A percentile compares a stretch with the other conserved stretches of the same genome.
Conservation (phyloP, 2,113 vertebrate genomes). For the Eptesicus fuscus region DNA sequence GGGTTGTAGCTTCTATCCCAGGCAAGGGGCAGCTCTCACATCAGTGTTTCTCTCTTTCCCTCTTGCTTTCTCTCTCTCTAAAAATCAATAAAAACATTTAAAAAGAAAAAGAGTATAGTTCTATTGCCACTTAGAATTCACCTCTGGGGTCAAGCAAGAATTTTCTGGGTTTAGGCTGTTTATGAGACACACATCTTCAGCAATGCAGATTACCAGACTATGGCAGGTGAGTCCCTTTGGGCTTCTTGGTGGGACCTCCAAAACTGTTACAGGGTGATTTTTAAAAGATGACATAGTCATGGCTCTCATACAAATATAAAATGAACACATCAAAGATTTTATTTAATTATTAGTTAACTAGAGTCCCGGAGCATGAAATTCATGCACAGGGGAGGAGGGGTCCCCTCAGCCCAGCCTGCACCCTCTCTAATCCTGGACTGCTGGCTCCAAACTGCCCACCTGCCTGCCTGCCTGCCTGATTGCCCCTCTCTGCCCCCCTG, state of each 20-base stretch:
- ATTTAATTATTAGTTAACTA: not conserved
- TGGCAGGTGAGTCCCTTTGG: not conserved
- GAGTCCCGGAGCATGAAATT: too few relatives aligned
- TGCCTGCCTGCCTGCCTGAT: too few relatives aligned
- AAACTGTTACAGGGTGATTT: not conserved
- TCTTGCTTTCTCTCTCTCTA: not conserved
- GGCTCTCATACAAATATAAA: not conserved
- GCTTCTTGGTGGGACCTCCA: not conserved
- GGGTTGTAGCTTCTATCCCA: not conserved
- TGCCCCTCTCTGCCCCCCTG: too few relatives aligned
- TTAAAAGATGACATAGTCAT: not conserved
- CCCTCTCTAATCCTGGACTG: too few relatives aligned
- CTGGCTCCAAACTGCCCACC: too few relatives aligned
- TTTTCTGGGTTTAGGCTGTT: too few relatives aligned
- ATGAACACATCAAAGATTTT: not conserved
- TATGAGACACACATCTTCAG: not conserved
- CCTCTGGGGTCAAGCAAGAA: not conserved
- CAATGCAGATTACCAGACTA: not conserved
- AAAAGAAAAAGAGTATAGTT: not conserved
- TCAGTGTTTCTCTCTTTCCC: not conserved
- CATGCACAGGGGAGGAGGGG: too few relatives aligned
- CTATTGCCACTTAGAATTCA: not conserved
- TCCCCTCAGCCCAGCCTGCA: too few relatives aligned
- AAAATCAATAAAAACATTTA: not conserved
- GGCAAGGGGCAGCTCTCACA: not conserved